Conservation (phyloP, 2,888 invertebrate species). For the Meteorus colon region DNA sequence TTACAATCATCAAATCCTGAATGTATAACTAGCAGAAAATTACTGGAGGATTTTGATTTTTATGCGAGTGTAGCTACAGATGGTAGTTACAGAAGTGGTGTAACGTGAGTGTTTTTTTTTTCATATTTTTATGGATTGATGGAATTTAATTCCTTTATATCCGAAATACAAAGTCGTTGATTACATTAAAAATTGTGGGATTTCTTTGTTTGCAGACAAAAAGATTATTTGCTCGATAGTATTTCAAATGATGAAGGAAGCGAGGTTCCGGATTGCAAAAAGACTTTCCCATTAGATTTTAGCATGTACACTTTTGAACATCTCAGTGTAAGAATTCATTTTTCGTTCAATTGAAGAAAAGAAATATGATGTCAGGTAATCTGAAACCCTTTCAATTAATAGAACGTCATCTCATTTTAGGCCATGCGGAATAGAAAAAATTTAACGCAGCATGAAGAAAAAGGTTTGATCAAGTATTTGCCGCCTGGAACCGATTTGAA, state of each 20-base stretch:
- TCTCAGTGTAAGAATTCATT: conserved; percentile 72
- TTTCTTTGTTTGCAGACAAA: conserved; percentile 49
- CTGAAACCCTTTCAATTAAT: neutral
- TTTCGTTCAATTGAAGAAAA: neutral
- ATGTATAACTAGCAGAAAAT: conserved; percentile 79
- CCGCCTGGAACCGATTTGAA: conserved; percentile 70
- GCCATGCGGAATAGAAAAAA: conserved; percentile 75
- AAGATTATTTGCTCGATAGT: conserved; percentile 62
- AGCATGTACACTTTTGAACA: conserved; percentile 81
- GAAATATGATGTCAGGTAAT: neutral
- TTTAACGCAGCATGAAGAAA: conserved; percentile 75
- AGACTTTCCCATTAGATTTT: conserved; percentile 77
- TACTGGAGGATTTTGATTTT: conserved; percentile 81
- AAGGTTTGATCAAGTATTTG: conserved; percentile 73
- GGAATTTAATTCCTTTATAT: neutral
- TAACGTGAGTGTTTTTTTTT: conserved; percentile 63
- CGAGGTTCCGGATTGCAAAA: conserved; percentile 79
- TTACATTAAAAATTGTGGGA: neutral
- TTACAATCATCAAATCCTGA: conserved; percentile 78
- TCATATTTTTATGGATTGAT: conserved; percentile 7
- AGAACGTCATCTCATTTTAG: conserved; percentile 56
- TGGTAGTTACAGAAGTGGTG: conserved; percentile 75
- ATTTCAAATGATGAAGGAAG: conserved; percentile 66
- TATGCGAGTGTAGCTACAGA: conserved; percentile 78
- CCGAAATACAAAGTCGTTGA: neutral